phyloP scores from a whole-genome alignment of 2,797 vertebrate genomes.

The Micromesistius poutassou region DNA sequence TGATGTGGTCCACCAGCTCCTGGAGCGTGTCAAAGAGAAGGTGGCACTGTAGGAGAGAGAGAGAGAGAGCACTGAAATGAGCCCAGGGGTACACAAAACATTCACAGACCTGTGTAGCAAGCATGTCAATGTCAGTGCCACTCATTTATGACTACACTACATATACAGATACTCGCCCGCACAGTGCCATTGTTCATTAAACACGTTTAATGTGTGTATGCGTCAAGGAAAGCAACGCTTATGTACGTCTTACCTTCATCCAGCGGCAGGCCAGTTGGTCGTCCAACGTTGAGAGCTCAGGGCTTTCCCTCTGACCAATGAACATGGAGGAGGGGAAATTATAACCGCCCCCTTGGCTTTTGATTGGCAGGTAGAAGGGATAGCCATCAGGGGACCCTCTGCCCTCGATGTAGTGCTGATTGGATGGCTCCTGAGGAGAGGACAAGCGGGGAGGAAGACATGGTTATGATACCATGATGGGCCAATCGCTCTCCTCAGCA shows the following conservation, averaged over 20 bases:
- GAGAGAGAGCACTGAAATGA: neutral
- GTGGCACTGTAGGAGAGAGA: constrained; percentile 73
- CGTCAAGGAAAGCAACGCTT: neutral
- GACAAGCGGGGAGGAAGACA: neutral
- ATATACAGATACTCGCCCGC: neutral
- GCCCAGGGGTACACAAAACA: too few relatives aligned
- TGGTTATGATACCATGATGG: neutral
- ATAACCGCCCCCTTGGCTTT: constrained; percentile 73
- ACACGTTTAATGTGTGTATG: neutral
- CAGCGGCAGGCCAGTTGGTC: constrained; percentile 88
- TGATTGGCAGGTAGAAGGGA: constrained; percentile 85
- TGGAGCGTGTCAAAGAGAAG: constrained; percentile 84
- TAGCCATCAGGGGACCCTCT: constrained; percentile 78
- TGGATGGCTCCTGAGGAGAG: constrained; percentile 75
- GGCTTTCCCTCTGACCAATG: constrained; percentile 78
- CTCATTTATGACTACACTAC: neutral
- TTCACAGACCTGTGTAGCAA: neutral
- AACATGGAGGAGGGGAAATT: constrained; percentile 82
- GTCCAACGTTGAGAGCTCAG: constrained; percentile 75
- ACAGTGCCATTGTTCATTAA: neutral
- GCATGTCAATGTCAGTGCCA: neutral
- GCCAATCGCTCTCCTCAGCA: neutral
- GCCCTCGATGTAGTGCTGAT: constrained; percentile 75
- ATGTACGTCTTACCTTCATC: constrained; percentile 78
- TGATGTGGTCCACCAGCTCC: constrained; percentile 86